phyloP scores from a whole-genome alignment of 2,888 invertebrate species.

The Mechanitis mazaeus region DNA sequence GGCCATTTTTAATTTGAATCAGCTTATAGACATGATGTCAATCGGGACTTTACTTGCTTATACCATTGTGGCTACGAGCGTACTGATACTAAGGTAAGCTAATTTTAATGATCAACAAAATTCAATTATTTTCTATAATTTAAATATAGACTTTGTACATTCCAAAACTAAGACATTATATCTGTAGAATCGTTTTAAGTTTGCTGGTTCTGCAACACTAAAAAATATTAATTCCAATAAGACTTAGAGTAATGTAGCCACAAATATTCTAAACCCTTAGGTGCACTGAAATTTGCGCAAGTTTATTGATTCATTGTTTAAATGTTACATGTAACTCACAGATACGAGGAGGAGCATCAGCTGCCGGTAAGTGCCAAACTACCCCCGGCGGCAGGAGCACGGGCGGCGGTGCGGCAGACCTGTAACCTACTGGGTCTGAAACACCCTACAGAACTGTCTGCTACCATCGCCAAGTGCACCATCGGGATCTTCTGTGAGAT shows the following conservation, averaged over 20 bases:
- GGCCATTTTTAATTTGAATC: conserved; percentile 90
- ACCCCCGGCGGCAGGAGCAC: conserved; percentile 42
- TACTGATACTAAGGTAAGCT: conserved; percentile 88
- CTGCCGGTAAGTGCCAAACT: conserved; percentile 47
- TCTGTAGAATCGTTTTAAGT: too few species aligned
- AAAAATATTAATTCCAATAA: too few species aligned
- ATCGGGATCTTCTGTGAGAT: conserved; percentile 56
- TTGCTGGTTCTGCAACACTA: too few species aligned
- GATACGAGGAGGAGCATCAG: conserved; percentile 58
- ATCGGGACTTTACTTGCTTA: conserved; percentile 94
- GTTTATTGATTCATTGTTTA: too few species aligned
- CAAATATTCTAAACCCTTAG: too few species aligned
- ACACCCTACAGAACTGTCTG: conserved; percentile 79
- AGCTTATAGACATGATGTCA: conserved; percentile 97
- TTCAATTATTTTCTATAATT: too few species aligned
- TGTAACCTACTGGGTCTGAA: conserved; percentile 85
- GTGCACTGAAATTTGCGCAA: too few species aligned
- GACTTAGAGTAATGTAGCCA: too few species aligned
- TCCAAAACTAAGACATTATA: too few species aligned
- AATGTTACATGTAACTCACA: conserved; percentile 27
- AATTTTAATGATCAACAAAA: not conserved
- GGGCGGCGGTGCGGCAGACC: conserved; percentile 65
- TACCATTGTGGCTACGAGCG: conserved; percentile 93
- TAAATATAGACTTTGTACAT: too few species aligned
- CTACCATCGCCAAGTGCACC: conserved; percentile 79